Evolutionary conservation across 35 echinoderm and acorn worm genomes (phyloP).

Genomic region (Heliocidaris tuberculata): DNA sequence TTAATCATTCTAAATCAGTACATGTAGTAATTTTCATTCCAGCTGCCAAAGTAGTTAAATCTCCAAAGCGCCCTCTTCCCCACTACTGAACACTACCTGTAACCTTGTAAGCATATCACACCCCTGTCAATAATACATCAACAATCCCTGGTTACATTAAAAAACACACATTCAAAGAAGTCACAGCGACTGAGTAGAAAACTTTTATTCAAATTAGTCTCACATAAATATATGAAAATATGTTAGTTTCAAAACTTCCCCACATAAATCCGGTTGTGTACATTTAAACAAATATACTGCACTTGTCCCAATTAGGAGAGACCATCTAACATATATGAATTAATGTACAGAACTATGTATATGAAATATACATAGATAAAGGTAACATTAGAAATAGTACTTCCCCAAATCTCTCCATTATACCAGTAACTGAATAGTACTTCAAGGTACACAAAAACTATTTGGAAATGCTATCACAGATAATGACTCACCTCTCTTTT

Average conservation of each 20-base stretch:
- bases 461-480: not conserved
- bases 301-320: not conserved
- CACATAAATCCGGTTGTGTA: not conserved
- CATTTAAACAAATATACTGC: not conserved
- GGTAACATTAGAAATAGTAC: not conserved
- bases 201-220: not conserved
- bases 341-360: not conserved
- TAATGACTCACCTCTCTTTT: constrained; percentile 86
- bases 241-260: not conserved
- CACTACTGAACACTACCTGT: too few relatives aligned
- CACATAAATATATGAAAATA: not conserved
- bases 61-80: too few relatives aligned
- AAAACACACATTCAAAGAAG: not conserved
- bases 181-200: not conserved
- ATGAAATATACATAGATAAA: not conserved
- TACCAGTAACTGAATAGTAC: not conserved
- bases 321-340: not conserved
- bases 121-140: too few relatives aligned
- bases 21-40: too few relatives aligned
- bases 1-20: too few relatives aligned
- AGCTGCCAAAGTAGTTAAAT: too few relatives aligned
- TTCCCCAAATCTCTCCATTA: not conserved
- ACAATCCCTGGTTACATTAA: too few relatives aligned
- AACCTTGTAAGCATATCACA: too few relatives aligned
- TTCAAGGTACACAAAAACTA: not conserved